Base-by-base conservation (phyloP, 2,113 vertebrate genomes). In the Hippocampus mohnikei region DNA sequence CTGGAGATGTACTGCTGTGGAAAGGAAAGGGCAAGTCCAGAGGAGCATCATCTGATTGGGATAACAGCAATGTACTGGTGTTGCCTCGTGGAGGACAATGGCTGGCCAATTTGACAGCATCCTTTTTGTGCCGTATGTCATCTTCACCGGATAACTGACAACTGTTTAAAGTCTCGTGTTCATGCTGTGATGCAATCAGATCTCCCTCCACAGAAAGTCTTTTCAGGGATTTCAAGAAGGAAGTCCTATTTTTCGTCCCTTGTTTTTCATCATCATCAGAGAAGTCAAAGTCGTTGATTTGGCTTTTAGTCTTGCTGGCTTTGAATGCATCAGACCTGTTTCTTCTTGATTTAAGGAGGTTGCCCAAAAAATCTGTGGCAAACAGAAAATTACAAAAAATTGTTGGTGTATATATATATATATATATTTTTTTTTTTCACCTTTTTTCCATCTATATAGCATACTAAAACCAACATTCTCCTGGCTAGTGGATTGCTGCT, bases 221-320 rank as follows among this genome's bases (percentile, higher is more conserved):
- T 76, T 79, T 90, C 72, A 89, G 71, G 52, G 83, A 91, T 89
- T 95, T 92, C 78, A 94, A 73, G 82, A 92, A 92, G 3, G 88
- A 89, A 15, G 90, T 87, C 81, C 85, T 93, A 67, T 93, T 91
- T 52, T 82, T 85, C 52, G 70, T 91, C 8, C 81, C 72, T 9
- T 84, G 88, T 74, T 91, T 90, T 68, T 80, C 83, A 73, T 94
- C 86, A 18, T 92, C 86, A 18, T 94, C 93, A 29, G 92, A 92
- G 69, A 93, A 74, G 8, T 88, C 74, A 81, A 95, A 95, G 76
- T 91, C 78, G 75, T 90, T 91, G 29, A 79, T 69, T 79, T 83
- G 83, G 64, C 87, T 80, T 88, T 90, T 88, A 20, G 69, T 85
- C 60, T 73, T 91, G 13, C 71, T 66, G 0, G 79, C 67, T 63